Base-by-base conservation (phyloP, 2,113 vertebrate species). In the Synodontis membranacea region DNA sequence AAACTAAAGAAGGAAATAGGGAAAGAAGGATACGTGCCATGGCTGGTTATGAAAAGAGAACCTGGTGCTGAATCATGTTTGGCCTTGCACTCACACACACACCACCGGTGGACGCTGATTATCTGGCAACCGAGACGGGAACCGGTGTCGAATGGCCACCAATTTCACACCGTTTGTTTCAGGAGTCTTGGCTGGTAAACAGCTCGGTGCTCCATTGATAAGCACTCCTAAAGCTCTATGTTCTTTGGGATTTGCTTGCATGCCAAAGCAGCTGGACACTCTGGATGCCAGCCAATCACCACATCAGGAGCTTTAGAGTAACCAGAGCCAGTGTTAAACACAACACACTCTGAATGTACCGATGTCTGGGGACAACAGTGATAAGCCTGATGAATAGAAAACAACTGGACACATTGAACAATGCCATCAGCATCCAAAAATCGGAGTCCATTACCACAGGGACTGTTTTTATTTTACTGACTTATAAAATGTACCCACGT, bases 231-330 rank as follows among this genome's bases (percentile, higher is more conserved):
- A 84, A 84, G 66, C 64, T 52, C 7, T 11, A 52, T 8, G 9
- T 70, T 84, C 64, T 72, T 84, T 56, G 46, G 82, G 82, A 84
- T 72, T 84, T 72, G 64, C 39, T 54, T 54, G 66, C 82, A 72
- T 88, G 90, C 86, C 88, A 92, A 91, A 91, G 88, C 90, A 92
- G 89, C 90, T 90, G 90, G 88, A 91, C 88, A 78, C 66, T 84
- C 82, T 90, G 88, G 86, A 86, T 46, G 68, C 39, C 42, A 48
- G 62, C 80, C 86, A 84, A 60, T 80, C 75, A 75, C 60, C 84
- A 79, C 86, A 74, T 84, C 84, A 80, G 82, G 81, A 85, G 78
- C 83, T 86, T 89, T 83, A 85, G 80, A 87, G 88, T 86, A 87
- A 84, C 83, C 66, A 60, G 84, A 85, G 34, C 72, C 72, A 64